A percentile compares a stretch with the other conserved stretches of the same genome.
Conservation (phyloP, 2,797 vertebrate genomes). For the Arrhamphus sclerolepis region DNA sequence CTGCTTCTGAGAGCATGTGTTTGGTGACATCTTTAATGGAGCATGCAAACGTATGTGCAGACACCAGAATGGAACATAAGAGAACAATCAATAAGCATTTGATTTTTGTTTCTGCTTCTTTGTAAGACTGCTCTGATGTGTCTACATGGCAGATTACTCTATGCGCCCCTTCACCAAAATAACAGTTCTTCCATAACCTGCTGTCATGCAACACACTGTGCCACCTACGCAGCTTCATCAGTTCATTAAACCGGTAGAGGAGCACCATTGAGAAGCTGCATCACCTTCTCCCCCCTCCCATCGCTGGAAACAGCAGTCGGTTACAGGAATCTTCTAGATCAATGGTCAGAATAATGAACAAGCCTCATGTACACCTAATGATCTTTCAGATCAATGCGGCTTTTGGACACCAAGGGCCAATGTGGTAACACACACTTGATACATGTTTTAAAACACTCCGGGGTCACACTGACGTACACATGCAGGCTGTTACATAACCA, state of each 20-base stretch:
- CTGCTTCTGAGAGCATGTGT: too few relatives aligned
- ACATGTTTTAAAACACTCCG: conserved; percentile 10
- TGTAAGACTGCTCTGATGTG: conserved; percentile 9
- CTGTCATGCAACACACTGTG: not conserved
- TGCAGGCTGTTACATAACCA: conserved; percentile 3
- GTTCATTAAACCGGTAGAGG: conserved; percentile 8
- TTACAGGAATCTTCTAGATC: conserved; percentile 43
- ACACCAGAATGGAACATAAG: not conserved
- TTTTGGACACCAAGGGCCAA: conserved; percentile 5
- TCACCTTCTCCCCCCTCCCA: not conserved
- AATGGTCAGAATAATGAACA: conserved; percentile 51
- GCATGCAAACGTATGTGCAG: not conserved
- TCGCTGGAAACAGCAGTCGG: conserved; percentile 21
- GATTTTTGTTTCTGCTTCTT: not conserved
- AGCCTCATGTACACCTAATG: conserved; percentile 28
- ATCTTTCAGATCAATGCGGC: conserved; percentile 36
- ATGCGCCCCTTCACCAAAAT: conserved; percentile 1
- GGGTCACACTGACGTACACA: not conserved
- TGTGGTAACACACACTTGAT: conserved; percentile 5
- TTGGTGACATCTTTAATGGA: too few relatives aligned
- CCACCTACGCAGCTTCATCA: conserved; percentile 17
- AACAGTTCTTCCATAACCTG: conserved; percentile 9
- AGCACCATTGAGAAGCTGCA: conserved; percentile 16
- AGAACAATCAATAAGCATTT: too few relatives aligned
- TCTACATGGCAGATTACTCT: conserved; percentile 5